Evolutionary conservation across 1,140 invertebrate genomes (phyloP), one percentile per base, ranked within the genome.

Genomic region (Drosophila serrata): DNA sequence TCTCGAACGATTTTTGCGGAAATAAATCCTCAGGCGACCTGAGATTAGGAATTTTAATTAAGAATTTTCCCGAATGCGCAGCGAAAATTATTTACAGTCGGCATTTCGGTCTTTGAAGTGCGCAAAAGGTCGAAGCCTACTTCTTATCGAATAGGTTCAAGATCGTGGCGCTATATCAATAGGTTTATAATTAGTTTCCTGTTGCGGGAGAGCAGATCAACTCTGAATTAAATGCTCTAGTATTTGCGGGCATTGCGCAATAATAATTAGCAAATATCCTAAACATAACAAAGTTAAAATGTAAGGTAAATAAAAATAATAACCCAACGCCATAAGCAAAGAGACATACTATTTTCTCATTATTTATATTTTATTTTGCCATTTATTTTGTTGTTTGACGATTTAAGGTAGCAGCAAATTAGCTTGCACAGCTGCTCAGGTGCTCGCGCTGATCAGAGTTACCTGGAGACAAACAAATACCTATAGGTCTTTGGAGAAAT

Each of bases 391-490:
- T 31, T 22, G 24, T 67, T 59, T 59, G 69, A 49, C 43, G 43
- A 49, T 59, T 72, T 49, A 49, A 73, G 69, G 53, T 49, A 49
- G 56, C 80, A 53, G 59, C 81, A 82, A 82, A 82, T 82, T 46
- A 82, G 80, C 81, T 82, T 82, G 75, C 75, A 84, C 80, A 82
- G 80, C 81, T 82, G 80, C 62, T 37, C 42, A 48, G 55, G n/a
- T 72, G 67, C 45, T 40, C 24, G 33, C 6, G 29, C n/a, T 27
- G 57, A 15, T 29, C 31, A 67, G 5, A 67, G 5, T 62, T 19
- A 48, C 27, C 53, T 31, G 22, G 17, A 19, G 5, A 17, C 27
- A 35, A 46, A 22, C 2, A 49, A n/a, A 4, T n/a, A 5, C 4
- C 2, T 15, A 53, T 43, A 24, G 27, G 15, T 22, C 43, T 22